A percentile compares a stretch with the other conserved stretches of the same genome.
Evolutionary conservation across 2,113 vertebrate genomes (phyloP).

Genomic region (Atrichornis clamosus): DNA sequence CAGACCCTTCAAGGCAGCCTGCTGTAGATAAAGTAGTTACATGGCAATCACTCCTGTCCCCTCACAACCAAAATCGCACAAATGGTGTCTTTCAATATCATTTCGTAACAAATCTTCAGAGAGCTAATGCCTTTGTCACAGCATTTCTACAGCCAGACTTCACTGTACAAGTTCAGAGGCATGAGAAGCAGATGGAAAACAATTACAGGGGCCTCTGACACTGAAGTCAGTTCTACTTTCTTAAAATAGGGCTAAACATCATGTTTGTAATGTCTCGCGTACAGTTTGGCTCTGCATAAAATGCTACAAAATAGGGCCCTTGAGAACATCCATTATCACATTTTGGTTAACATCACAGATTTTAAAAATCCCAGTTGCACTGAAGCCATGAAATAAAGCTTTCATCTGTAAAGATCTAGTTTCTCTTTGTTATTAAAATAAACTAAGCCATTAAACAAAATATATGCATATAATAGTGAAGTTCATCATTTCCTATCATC

Average conservation of each 20-base stretch:
- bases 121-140: conserved; percentile 2
- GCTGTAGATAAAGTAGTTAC: not conserved
- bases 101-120: conserved; percentile 35
- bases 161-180: not conserved
- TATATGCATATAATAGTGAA: conserved; percentile 64
- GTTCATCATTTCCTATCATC: conserved; percentile 63
- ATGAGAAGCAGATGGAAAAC: not conserved
- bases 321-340: conserved; percentile 75
- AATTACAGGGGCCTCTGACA: conserved; percentile 45
- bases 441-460: conserved; percentile 75
- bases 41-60: not conserved
- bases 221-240: conserved; percentile 15
- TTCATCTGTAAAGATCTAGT: conserved; percentile 76
- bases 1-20: conserved; percentile 25
- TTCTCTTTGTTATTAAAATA: conserved; percentile 80
- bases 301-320: conserved; percentile 69
- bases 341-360: conserved; percentile 77
- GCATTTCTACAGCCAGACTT: conserved; percentile 9
- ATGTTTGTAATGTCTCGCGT: conserved; percentile 40
- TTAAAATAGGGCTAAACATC: conserved; percentile 57
- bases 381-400: conserved; percentile 60
- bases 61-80: conserved; percentile 14
- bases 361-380: conserved; percentile 71
- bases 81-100: conserved; percentile 9
- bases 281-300: conserved; percentile 60